These are phyloP conservation scores for Selenia dentaria DNA, from an alignment of 2,888 invertebrate genomes.

Conservation along the genomic window DNA sequence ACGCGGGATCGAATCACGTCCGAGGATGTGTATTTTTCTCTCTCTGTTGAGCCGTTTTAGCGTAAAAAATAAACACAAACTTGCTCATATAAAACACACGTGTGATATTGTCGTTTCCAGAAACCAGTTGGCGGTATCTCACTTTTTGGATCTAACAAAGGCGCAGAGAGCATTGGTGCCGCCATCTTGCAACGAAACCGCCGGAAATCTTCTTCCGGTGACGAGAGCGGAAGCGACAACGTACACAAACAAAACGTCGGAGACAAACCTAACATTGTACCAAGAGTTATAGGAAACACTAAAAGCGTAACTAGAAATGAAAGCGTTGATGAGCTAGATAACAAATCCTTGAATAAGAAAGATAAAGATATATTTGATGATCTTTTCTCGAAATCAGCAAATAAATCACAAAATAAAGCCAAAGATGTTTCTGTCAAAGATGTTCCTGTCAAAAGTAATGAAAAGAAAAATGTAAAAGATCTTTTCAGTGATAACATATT, in stretches of 20 bases:
- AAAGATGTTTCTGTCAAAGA: conserved; percentile 17
- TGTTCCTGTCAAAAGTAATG: too few species aligned
- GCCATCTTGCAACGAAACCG: conserved; percentile 66
- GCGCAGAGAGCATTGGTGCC: conserved; percentile 68
- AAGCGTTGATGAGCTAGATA: conserved; percentile 17
- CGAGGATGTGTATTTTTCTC: too few species aligned
- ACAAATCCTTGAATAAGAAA: conserved; percentile 20
- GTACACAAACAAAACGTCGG: conserved; percentile 8
- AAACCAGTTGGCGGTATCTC: conserved; percentile 86
- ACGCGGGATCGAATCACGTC: too few species aligned
- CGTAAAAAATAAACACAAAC: too few species aligned
- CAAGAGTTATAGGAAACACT: conserved; percentile 7
- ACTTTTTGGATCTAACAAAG: conserved; percentile 76
- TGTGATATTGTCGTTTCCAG: too few species aligned
- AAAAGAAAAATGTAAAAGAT: conserved; percentile 44
- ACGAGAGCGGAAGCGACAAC: conserved; percentile 45
- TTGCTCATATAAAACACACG: too few species aligned
- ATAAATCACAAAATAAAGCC: conserved; percentile 23
- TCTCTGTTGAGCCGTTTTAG: too few species aligned
- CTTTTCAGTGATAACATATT: conserved; percentile 71
- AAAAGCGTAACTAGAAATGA: conserved; percentile 2
- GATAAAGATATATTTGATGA: conserved; percentile 66
- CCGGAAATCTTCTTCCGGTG: conserved; percentile 59
- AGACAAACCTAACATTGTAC: not conserved
- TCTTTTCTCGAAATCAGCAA: conserved; percentile 58